A percentile compares a stretch with the other conserved stretches of the same genome.
phyloP scores from a whole-genome alignment of 2,888 invertebrate species.

The Ormyrus thymus region DNA sequence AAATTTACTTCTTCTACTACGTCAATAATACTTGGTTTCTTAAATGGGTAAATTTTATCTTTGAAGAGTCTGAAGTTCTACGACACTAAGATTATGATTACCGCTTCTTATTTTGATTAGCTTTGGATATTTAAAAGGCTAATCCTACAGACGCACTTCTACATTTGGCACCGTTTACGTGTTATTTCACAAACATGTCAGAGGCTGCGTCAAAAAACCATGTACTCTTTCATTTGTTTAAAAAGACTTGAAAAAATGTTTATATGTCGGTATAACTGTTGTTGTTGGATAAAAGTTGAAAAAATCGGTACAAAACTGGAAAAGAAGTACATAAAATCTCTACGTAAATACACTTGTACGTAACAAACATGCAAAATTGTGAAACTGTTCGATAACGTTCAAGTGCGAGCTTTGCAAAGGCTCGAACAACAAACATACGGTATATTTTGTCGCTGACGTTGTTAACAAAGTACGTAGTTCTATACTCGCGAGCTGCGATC shows the following conservation, averaged over 20 bases:
- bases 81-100: constrained; percentile 9
- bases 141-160: constrained; percentile 6
- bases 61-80: constrained; percentile 22
- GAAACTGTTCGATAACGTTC: neutral
- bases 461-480: neutral
- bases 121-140: constrained; percentile 12
- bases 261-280: neutral
- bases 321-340: constrained; percentile 28
- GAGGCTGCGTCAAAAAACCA: neutral
- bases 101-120: constrained; percentile 22
- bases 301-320: constrained; percentile 42
- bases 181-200: neutral
- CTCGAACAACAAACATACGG: neutral
- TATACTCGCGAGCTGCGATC: neutral
- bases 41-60: constrained; percentile 19
- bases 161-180: constrained; percentile 43
- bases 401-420: neutral
- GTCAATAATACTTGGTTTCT: constrained; percentile 31
- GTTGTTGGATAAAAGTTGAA: constrained; percentile 28
- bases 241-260: constrained; percentile 4
- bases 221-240: neutral
- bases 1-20: constrained; percentile 11
- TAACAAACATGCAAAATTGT: constrained; percentile 11
- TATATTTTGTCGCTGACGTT: neutral
- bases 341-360: neutral